Conservation (phyloP, 2,888 invertebrate species). For the Drosophila kanekoi region DNA sequence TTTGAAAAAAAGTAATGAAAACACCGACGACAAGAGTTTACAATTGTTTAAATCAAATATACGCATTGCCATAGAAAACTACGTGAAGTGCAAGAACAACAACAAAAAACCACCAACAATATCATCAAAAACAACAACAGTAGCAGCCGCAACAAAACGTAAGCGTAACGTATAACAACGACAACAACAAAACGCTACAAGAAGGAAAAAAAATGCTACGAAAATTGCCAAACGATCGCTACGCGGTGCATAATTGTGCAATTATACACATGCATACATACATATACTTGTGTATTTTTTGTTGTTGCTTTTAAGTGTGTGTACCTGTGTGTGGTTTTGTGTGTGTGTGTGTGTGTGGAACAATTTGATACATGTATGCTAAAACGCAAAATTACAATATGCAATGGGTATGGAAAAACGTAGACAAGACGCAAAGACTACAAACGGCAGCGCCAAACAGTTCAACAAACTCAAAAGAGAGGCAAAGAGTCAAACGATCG, state of each 20-base stretch:
- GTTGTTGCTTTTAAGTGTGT: slow-evolving; percentile 45
- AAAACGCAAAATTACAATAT: slow-evolving; percentile 66
- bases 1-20: slow-evolving; percentile 50
- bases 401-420: slow-evolving; percentile 47
- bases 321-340: slow-evolving; percentile 19
- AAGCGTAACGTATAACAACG: slow-evolving; percentile 47
- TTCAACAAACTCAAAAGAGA: slow-evolving; percentile 67
- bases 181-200: slow-evolving; percentile 21
- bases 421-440: slow-evolving; percentile 33
- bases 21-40: slow-evolving; percentile 40
- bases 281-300: slow-evolving; percentile 43
- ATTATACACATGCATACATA: slow-evolving; percentile 49
- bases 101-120: slow-evolving; percentile 35
- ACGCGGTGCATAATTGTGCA: slow-evolving; percentile 79
- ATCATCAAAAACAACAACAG: slow-evolving; percentile 46
- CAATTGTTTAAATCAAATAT: slow-evolving; percentile 43
- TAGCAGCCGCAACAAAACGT: slow-evolving; percentile 56
- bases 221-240: slow-evolving; percentile 61
- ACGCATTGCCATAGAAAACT: slow-evolving; percentile 47
- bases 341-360: slow-evolving; percentile 33
- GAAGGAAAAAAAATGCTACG: slow-evolving; percentile 33
- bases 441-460: slow-evolving; percentile 42
- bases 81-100: slow-evolving; percentile 47
- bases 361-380: slow-evolving; percentile 50
- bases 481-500: slow-evolving; percentile 40